A percentile compares a stretch with the other conserved stretches of the same genome.
phyloP scores from a whole-genome alignment of 2,888 invertebrate genomes.

The Apodemia duryi region DNA sequence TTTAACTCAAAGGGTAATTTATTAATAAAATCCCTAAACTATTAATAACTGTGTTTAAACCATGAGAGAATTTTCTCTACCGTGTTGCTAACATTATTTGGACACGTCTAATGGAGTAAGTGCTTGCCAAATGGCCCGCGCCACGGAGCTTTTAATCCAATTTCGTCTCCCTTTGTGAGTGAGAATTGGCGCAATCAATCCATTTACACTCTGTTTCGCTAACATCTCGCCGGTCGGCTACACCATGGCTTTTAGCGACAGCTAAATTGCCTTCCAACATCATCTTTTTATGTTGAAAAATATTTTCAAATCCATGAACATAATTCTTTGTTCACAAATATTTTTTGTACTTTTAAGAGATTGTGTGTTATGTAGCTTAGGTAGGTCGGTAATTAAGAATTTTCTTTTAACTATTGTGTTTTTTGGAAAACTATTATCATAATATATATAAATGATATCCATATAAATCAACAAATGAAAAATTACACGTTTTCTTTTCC shows the following conservation, averaged over 20 bases:
- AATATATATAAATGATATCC: too few species aligned
- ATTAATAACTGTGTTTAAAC: slow-evolving; percentile 9
- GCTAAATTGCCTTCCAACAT: slow-evolving; percentile 49
- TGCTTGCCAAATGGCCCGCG: slow-evolving; percentile 74
- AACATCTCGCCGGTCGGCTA: slow-evolving; percentile 46
- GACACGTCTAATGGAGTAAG: slow-evolving; percentile 73
- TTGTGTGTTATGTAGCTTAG: not conserved
- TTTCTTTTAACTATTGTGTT: too few species aligned
- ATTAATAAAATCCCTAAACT: slow-evolving; percentile 5
- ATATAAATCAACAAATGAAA: too few species aligned
- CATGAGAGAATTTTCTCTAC: slow-evolving; percentile 11
- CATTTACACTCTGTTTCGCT: slow-evolving; percentile 80
- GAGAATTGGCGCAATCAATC: slow-evolving; percentile 79
- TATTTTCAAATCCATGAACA: slow-evolving; percentile 31
- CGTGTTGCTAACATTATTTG: slow-evolving; percentile 63
- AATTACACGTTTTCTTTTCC: too few species aligned
- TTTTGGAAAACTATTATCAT: too few species aligned
- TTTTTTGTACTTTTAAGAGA: slow-evolving; percentile 11
- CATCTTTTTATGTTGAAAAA: slow-evolving; percentile 33
- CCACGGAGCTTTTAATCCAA: slow-evolving; percentile 78
- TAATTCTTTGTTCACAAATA: slow-evolving; percentile 17
- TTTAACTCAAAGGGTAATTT: not conserved
- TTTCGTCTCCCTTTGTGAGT: slow-evolving; percentile 72
- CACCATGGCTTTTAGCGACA: slow-evolving; percentile 57
- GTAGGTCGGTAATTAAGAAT: not conserved